Conservation (phyloP, 2,888 invertebrate genomes). For the Gisinianus flammeolus region DNA sequence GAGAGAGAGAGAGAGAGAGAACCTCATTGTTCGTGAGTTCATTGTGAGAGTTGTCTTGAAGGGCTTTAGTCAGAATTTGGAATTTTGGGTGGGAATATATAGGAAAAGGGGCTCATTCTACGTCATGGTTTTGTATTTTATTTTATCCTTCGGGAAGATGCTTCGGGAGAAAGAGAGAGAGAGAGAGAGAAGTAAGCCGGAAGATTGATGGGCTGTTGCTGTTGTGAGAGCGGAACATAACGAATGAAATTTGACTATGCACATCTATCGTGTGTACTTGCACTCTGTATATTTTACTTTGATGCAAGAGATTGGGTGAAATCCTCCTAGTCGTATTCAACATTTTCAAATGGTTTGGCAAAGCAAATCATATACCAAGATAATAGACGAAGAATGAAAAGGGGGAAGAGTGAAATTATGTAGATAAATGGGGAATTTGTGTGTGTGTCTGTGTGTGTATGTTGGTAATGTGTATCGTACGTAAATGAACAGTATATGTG, state of each 20-base stretch:
- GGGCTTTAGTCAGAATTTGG: not conserved
- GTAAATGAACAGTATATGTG: too few relatives aligned
- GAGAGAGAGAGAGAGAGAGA: not conserved
- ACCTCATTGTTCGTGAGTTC: not conserved
- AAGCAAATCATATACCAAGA: constrained; percentile 15
- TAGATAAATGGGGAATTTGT: constrained; percentile 39
- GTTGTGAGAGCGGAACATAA: constrained; percentile 9
- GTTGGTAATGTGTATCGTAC: too few relatives aligned
- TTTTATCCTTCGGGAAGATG: not conserved
- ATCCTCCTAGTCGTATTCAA: not conserved
- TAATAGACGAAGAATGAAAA: constrained; percentile 29
- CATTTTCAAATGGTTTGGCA: constrained; percentile 26
- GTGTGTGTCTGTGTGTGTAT: not conserved
- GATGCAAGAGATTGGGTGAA: not conserved
- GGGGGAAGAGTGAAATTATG: constrained; percentile 44
- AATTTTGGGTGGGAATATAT: not conserved
- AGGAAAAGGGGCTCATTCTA: not conserved
- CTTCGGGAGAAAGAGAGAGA: not conserved
- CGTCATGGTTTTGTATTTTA: not conserved
- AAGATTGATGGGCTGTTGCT: constrained; percentile 33
- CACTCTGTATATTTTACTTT: not conserved
- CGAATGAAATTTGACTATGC: constrained; percentile 24
- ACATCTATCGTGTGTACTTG: not conserved
- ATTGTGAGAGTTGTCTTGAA: not conserved
- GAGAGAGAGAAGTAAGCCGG: constrained; percentile 30